A percentile compares a stretch with the other conserved stretches of the same genome.
Evolutionary conservation across 1,140 invertebrate genomes (phyloP).

Genomic region (Pseudobourletiella spinata): DNA sequence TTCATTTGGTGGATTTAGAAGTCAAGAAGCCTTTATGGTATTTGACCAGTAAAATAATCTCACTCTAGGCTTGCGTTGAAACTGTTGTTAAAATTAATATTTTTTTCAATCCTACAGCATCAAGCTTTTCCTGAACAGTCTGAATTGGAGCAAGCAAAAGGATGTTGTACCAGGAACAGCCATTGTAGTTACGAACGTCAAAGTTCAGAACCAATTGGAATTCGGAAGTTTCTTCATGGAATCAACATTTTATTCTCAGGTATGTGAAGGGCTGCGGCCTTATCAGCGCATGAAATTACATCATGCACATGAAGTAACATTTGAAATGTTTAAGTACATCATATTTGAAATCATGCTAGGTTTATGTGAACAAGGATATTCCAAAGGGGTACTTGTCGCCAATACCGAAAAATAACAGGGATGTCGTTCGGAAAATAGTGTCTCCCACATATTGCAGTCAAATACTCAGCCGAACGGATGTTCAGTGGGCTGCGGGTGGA

Average conservation of each 20-base stretch:
- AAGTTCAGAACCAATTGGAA: not conserved
- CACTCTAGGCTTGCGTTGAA: not conserved
- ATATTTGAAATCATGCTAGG: not conserved
- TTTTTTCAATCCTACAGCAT: too few species aligned
- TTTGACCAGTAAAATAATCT: not conserved
- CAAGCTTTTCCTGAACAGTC: too few species aligned
- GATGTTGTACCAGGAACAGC: not conserved
- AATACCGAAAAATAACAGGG: not conserved
- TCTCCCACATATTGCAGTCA: too few species aligned
- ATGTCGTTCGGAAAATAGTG: not conserved
- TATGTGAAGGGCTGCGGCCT: not conserved
- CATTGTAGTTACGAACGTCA: not conserved
- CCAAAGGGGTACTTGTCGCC: not conserved
- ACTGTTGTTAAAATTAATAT: not conserved
- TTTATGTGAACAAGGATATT: not conserved
- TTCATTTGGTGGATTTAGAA: not conserved
- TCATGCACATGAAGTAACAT: not conserved
- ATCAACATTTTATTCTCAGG: not conserved
- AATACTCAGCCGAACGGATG: too few species aligned
- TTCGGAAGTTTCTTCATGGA: not conserved
- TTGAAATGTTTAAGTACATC: not conserved
- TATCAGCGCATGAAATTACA: not conserved
- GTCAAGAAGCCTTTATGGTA: not conserved
- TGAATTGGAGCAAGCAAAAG: not conserved
- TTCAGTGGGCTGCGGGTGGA: too few species aligned